These are phyloP conservation scores for Drosophila meridiana DNA, from an alignment of 2,888 invertebrate species.

Conservation along the genomic window DNA sequence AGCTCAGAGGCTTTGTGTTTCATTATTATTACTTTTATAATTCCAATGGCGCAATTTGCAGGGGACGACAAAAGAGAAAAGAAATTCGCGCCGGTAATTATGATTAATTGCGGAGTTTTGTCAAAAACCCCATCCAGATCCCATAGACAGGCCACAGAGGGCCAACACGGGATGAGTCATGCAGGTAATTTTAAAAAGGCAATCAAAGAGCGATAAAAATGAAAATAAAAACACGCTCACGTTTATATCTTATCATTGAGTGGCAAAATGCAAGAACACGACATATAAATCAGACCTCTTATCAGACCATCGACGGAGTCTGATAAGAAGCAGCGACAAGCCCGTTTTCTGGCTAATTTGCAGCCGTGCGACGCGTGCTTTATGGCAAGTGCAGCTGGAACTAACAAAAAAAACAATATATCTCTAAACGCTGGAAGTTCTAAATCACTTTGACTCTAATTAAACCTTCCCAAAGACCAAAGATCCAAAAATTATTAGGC, in stretches of 20 bases:
- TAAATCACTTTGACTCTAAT: conserved; percentile 54
- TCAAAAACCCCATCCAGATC: neutral
- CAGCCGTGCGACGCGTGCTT: conserved; percentile 11
- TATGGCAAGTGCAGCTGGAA: conserved; percentile 35
- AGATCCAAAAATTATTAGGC: conserved; percentile 66
- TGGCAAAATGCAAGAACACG: conserved; percentile 39
- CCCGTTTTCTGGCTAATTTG: conserved; percentile 40
- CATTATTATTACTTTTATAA: conserved; percentile 13
- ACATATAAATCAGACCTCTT: conserved; percentile 62
- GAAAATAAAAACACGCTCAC: conserved; percentile 13
- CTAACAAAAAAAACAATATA: conserved; percentile 17
- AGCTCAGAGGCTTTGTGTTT: conserved; percentile 25
- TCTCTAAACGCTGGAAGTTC: conserved; percentile 22
- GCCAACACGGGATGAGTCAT: conserved; percentile 44
- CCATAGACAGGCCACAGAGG: neutral
- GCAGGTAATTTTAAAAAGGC: conserved; percentile 7
- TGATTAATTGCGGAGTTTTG: conserved; percentile 56
- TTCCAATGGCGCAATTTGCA: conserved; percentile 40
- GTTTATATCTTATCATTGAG: conserved; percentile 59
- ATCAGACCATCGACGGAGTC: conserved; percentile 32
- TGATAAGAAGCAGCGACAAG: conserved; percentile 47
- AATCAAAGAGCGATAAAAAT: conserved; percentile 2
- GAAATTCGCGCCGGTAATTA: conserved; percentile 48
- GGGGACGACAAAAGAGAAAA: conserved; percentile 33
- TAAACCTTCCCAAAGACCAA: conserved; percentile 16